Evolutionary conservation across 2,888 invertebrate species (phyloP), one percentile per base, ranked within the genome.

Genomic region (Agrotis exclamationis): DNA sequence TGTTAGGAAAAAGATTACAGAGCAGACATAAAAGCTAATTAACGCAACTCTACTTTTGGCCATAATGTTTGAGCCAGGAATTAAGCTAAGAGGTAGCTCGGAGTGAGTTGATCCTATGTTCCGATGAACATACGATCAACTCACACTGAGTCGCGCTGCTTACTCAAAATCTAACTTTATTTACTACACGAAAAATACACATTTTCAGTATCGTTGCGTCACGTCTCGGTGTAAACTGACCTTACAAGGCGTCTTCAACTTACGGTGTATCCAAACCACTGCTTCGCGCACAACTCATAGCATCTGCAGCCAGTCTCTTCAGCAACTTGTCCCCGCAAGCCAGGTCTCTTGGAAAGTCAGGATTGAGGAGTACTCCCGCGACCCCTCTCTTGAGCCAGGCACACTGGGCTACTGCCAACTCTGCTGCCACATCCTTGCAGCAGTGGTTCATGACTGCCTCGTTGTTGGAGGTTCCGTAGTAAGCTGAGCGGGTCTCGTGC

Each of bases 381-480:
- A 91, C 88, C 16, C 95, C 95, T 65, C 92, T 87, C 51, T 92
- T 89, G 13, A 95, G 70, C 96, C 96, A 96, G 13, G 88, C 77
- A 64, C 96, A 96, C 68, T 92, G 93, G 0, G 89, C 90, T 22
- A 87, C 85, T 0, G 92, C 88, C 18, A 96, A 59, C n/a, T 92
- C 90, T 0, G 91, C 91, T 3, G 75, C 79, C 0, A 92, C 82
- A 18, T 78, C 84, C 20, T 93, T 91, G 0, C 94, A 95, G 72
- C 96, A 96, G 0, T 95, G 86, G 82, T 96, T 94, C 3, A 96
- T 62, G 0, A 93, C 0, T 1, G 92, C 91, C 63, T 93, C 94
- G 24, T 89, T 88, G 79, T 90, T 87, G 2, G 65, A 63, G 1
- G 87, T 80, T 2, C 87, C 93, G 76, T 85, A 96, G 83, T 87